Evolutionary conservation across 2,113 vertebrate genomes (phyloP).

Genomic region (Lophius piscatorius): DNA sequence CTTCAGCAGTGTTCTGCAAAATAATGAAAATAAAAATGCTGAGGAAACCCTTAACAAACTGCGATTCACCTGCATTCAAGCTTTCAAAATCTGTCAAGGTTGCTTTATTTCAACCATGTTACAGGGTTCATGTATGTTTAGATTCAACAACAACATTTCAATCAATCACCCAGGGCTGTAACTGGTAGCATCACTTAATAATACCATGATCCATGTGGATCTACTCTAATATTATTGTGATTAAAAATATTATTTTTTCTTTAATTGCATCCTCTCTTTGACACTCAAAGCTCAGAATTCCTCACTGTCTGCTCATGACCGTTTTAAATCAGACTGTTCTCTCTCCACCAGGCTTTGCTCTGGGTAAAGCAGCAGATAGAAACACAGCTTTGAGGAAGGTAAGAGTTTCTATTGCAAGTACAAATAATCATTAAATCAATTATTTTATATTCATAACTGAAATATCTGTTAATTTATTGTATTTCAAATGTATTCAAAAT

Average conservation of each 20-base stretch:
- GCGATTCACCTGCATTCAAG: background rate
- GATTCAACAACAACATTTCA: too few species aligned
- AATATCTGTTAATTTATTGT: too few species aligned
- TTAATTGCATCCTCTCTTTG: background rate
- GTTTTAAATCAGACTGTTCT: background rate
- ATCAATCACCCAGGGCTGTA: too few species aligned
- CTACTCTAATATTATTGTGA: too few species aligned
- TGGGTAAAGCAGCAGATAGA: slow-evolving; percentile 90
- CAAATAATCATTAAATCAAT: too few species aligned
- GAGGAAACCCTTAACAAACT: background rate
- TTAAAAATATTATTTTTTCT: too few species aligned
- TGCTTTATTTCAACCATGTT: background rate
- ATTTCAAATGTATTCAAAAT: too few species aligned
- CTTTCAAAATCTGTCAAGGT: background rate
- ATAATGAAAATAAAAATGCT: too few species aligned
- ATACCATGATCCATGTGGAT: too few species aligned
- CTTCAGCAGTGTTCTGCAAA: too few species aligned
- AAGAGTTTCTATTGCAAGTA: slow-evolving; percentile 24
- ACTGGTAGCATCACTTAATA: too few species aligned
- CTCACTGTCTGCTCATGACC: background rate
- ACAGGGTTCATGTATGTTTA: background rate
- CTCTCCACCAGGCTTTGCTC: slow-evolving; percentile 85
- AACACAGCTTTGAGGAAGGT: slow-evolving; percentile 91
- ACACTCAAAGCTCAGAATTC: background rate
- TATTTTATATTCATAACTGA: too few species aligned